Evolutionary conservation across 2,113 vertebrate species (phyloP).

Genomic region (Paraplagusia blochii): DNA sequence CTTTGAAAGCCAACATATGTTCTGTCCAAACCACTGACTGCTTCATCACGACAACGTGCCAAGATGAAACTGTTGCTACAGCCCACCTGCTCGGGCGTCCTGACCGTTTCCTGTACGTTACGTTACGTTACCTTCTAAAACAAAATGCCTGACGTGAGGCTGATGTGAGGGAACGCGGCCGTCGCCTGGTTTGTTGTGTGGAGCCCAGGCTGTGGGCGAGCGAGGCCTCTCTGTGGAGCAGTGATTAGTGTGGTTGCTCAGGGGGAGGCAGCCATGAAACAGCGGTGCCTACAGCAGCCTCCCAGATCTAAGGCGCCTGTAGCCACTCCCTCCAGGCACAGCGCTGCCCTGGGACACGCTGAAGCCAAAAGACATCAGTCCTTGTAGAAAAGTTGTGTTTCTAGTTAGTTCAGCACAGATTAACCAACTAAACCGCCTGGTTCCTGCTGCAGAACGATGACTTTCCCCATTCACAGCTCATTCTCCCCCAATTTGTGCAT

Average conservation of each 20-base stretch:
- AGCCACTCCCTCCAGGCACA: constrained; percentile 51
- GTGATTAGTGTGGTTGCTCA: constrained; percentile 56
- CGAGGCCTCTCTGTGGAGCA: constrained; percentile 22
- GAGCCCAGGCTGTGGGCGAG: constrained; percentile 25
- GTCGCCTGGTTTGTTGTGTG: neutral
- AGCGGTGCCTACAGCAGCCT: constrained; percentile 54
- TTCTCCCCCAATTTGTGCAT: no score
- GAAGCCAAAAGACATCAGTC: no score
- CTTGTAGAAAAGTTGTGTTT: no score
- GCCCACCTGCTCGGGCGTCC: constrained; percentile 46
- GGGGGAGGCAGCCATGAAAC: constrained; percentile 46
- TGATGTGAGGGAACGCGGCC: neutral
- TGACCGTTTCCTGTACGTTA: constrained; percentile 12
- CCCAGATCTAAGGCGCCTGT: constrained; percentile 43
- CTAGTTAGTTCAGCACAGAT: no score
- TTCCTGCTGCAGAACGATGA: neutral
- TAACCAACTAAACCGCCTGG: neutral
- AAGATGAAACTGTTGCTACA: neutral
- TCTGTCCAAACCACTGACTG: constrained; percentile 35
- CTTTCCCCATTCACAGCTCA: neutral
- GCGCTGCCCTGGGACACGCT: constrained; percentile 25
- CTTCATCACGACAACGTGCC: constrained; percentile 31
- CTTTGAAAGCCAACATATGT: constrained; percentile 53
- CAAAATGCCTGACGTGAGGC: constrained; percentile 35
- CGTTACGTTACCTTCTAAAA: no score